A percentile compares a stretch with the other conserved stretches of the same genome.
Conservation (phyloP, 2,888 invertebrate species). For the Tetragonula carbonaria region DNA sequence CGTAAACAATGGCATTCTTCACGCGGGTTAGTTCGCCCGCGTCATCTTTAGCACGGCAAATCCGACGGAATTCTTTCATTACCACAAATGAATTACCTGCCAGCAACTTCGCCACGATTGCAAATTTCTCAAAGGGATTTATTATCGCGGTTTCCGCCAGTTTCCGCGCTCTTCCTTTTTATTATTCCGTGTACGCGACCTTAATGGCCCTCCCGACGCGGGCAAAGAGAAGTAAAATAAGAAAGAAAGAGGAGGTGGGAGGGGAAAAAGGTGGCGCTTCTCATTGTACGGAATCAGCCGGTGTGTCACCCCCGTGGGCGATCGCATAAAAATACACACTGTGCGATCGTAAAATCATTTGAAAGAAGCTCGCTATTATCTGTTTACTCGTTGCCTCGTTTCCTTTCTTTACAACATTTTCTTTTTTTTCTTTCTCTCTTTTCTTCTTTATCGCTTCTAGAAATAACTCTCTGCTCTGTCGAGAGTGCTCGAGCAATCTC, state of each 20-base stretch:
- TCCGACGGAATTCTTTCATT: constrained; percentile 34
- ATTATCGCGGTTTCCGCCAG: constrained; percentile 37
- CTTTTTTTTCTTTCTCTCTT: neutral
- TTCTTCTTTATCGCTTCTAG: neutral
- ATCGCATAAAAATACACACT: constrained; percentile 25
- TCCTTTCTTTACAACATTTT: neutral
- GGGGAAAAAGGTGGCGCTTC: neutral
- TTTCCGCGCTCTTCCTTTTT: constrained; percentile 30
- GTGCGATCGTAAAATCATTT: constrained; percentile 33
- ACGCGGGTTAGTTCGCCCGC: neutral
- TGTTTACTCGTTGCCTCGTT: constrained; percentile 17
- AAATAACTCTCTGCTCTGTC: neutral
- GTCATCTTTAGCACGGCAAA: constrained; percentile 8
- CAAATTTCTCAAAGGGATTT: constrained; percentile 47
- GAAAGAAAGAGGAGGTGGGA: neutral
- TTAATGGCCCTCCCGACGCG: constrained; percentile 29
- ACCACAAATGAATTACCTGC: constrained; percentile 34
- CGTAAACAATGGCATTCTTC: constrained; percentile 22
- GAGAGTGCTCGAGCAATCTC: neutral
- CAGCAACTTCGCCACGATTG: constrained; percentile 25
- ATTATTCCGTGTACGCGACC: constrained; percentile 35
- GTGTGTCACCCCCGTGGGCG: constrained; percentile 8
- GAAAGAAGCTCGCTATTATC: constrained; percentile 35
- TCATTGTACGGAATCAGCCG: constrained; percentile 26
- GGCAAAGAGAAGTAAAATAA: neutral